Percentiles rank a stretch among this genome's conserved stretches.
These are phyloP conservation scores for Acheta domesticus DNA, from an alignment of 2,888 invertebrate species.

Conservation along the genomic window DNA sequence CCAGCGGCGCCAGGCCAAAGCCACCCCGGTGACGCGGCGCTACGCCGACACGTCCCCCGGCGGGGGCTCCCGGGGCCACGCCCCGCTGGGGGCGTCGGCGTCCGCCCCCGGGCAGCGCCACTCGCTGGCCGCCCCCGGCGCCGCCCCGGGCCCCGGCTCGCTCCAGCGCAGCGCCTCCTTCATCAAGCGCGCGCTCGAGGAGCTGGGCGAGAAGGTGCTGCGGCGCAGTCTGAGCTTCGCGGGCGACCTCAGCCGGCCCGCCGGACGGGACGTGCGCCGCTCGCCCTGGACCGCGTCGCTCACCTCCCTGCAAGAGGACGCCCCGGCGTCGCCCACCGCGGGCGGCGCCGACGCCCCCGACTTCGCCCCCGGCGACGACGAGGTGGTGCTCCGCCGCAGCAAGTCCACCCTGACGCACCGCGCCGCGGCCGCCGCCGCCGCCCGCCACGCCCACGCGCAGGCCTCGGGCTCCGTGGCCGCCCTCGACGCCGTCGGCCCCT, in stretches of 20 bases:
- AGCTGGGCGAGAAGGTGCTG: slow-evolving; percentile 43
- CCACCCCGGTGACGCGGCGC: not conserved
- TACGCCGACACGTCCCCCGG: not conserved
- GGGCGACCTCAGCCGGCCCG: slow-evolving; percentile 42
- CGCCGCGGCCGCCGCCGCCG: not conserved
- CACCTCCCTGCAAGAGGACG: slow-evolving; percentile 44
- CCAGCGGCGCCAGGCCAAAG: not conserved
- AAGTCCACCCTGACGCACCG: not conserved
- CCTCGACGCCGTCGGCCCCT: not conserved
- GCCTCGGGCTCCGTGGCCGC: not conserved
- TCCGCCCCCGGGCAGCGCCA: not conserved
- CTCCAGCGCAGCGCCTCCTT: slow-evolving; percentile 27
- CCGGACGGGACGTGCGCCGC: slow-evolving; percentile 31
- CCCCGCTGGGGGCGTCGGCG: not conserved
- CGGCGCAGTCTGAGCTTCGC: slow-evolving; percentile 46
- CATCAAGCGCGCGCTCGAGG: slow-evolving; percentile 23
- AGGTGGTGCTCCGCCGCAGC: not conserved
- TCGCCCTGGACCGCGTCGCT: slow-evolving; percentile 46
- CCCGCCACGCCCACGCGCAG: not conserved
- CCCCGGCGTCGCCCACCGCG: slow-evolving; percentile 25
- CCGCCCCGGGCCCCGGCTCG: not conserved
- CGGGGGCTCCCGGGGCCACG: not conserved
- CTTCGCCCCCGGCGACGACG: not conserved
- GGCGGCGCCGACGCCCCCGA: not conserved
- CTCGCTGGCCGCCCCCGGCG: not conserved